Evolutionary conservation across 2,113 vertebrate genomes (phyloP).

Genomic region (Ibidorhyncha struthersii): DNA sequence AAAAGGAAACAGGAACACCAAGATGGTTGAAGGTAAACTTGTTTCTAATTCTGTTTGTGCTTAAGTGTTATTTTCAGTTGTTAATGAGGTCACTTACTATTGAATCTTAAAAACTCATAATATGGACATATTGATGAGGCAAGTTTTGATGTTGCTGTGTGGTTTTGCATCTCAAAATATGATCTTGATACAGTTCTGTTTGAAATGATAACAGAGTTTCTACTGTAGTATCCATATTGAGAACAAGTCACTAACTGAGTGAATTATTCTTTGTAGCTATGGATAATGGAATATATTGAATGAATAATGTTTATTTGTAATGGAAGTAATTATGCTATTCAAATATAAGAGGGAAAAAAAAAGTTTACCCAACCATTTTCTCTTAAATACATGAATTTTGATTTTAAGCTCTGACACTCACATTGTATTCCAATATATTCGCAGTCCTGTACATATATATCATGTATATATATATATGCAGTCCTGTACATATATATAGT

Average conservation of each 20-base stretch:
- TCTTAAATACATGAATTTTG: background rate
- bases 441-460: background rate
- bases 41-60: background rate
- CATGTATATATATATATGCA: background rate
- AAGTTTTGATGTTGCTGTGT: background rate
- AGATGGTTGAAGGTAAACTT: background rate
- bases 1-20: background rate
- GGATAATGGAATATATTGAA: background rate
- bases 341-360: background rate
- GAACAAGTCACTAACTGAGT: background rate
- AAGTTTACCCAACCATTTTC: background rate
- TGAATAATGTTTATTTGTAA: background rate
- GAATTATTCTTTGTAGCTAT: background rate
- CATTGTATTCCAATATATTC: background rate
- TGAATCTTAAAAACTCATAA: background rate
- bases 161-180: background rate
- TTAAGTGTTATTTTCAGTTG: background rate
- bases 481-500: background rate
- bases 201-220: background rate
- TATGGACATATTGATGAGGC: background rate
- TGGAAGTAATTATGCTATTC: background rate
- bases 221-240: background rate
- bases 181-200: background rate
- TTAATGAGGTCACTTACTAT: background rate
- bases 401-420: background rate